These are phyloP conservation scores for Agrochola lota DNA, from an alignment of 2,888 invertebrate genomes.

Conservation along the genomic window DNA sequence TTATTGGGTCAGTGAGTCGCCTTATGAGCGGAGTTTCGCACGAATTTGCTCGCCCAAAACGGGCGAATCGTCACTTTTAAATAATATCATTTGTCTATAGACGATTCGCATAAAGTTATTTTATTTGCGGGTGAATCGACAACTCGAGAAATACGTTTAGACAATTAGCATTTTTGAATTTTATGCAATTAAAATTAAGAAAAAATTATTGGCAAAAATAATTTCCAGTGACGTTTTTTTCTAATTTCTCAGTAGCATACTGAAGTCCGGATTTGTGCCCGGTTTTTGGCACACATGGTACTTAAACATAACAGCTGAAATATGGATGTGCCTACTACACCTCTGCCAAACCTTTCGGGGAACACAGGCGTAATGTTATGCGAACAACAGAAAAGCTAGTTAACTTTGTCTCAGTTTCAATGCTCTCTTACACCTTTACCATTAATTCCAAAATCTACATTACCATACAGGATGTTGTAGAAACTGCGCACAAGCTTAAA, in stretches of 20 bases:
- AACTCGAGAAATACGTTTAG: too few species aligned
- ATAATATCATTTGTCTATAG: too few species aligned
- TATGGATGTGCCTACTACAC: not conserved
- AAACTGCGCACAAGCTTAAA: conserved; percentile 13
- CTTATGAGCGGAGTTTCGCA: too few species aligned
- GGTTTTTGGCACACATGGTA: not conserved
- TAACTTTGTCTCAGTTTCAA: not conserved
- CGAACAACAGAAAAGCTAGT: not conserved
- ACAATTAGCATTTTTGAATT: too few species aligned
- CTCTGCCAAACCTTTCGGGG: not conserved
- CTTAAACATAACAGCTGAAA: not conserved
- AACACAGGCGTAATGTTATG: not conserved
- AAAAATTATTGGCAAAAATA: too few species aligned
- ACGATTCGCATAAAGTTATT: too few species aligned
- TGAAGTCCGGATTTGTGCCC: not conserved
- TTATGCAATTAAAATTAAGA: too few species aligned
- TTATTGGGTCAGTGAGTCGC: too few species aligned
- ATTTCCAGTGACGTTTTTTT: too few species aligned
- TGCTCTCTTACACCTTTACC: not conserved
- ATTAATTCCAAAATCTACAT: not conserved
- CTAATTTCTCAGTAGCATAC: not conserved
- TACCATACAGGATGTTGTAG: conserved; percentile 34
- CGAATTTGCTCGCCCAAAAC: too few species aligned
- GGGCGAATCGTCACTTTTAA: too few species aligned
- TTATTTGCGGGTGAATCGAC: too few species aligned